Conservation (phyloP, 2,888 invertebrate species). For the Hyposoter didymator region DNA sequence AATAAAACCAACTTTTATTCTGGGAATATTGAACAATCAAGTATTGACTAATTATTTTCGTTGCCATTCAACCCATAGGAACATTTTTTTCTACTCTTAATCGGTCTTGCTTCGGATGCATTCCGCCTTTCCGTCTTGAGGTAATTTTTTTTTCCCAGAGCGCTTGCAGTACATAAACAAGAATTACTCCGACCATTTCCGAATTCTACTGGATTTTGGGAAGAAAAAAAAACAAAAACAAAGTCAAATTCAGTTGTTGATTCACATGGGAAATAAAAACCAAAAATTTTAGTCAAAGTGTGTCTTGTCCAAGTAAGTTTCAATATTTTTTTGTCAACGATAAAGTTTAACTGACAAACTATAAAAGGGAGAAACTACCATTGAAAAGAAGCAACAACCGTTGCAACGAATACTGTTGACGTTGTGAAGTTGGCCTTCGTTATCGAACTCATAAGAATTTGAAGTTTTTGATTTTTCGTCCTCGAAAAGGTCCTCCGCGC, state of each 20-base stretch:
- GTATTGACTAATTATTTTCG: not conserved
- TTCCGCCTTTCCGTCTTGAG: not conserved
- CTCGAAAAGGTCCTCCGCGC: not conserved
- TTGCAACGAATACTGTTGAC: no score
- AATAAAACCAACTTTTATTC: conserved; percentile 7
- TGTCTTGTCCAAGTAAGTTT: no score
- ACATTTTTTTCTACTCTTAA: not conserved
- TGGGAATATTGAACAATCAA: not conserved
- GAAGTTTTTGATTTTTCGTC: not conserved
- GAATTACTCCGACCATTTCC: not conserved
- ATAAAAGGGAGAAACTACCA: no score
- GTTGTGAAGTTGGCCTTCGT: no score
- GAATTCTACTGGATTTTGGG: no score
- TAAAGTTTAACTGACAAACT: no score
- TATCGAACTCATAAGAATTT: no score
- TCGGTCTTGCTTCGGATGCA: not conserved
- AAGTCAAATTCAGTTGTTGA: not conserved
- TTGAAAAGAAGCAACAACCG: no score
- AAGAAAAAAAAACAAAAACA: not conserved
- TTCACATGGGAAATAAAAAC: no score
- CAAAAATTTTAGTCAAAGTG: no score
- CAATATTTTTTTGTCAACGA: no score
- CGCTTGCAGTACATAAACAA: not conserved
- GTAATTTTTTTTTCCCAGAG: not conserved
- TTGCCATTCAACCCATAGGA: not conserved